Base-by-base conservation (phyloP, 2,888 invertebrate genomes). In the Encarsia formosa region DNA sequence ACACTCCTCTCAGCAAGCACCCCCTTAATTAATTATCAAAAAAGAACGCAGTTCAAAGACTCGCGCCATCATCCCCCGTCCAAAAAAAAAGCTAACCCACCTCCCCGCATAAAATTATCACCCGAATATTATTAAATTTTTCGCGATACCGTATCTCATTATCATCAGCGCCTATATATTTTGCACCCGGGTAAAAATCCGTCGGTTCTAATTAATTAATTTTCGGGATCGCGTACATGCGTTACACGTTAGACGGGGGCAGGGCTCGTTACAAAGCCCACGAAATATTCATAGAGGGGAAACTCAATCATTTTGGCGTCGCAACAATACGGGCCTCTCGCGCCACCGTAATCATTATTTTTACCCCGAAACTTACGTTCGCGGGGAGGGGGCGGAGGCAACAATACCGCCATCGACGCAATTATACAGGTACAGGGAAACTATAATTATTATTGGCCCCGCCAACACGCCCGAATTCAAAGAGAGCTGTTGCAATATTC, bases 141-240 rank as follows among this genome's bases (percentile, higher is more conserved):
- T n/a, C n/a, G n/a, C n/a, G n/a, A n/a, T n/a, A n/a, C n/a, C n/a
- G n/a, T n/a, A n/a, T n/a, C n/a, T n/a, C n/a, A n/a, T n/a, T n/a
- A n/a, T n/a, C n/a, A n/a, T n/a, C n/a, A n/a, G n/a, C n/a, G n/a
- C n/a, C n/a, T n/a, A n/a, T n/a, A n/a, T n/a, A n/a, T n/a, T n/a
- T n/a, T n/a, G n/a, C n/a, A n/a, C n/a, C n/a, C n/a, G n/a, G n/a
- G n/a, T n/a, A n/a, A n/a, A n/a, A n/a, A n/a, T n/a, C n/a, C n/a
- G n/a, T n/a, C 35, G 23, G 51, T 52, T 42, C 40, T 52, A 55
- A 55, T 55, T 55, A 51, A 55, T 55, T 49, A 55, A 52, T 52
- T 41, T 24, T 44, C 48, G 52, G 44, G 49, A 48, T 5, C 26
- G n/a, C n/a, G n/a, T n/a, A n/a, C n/a, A 49, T 49, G 46, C 49